phyloP scores from a whole-genome alignment of 2,797 vertebrate species.

The Staurois parvus region DNA sequence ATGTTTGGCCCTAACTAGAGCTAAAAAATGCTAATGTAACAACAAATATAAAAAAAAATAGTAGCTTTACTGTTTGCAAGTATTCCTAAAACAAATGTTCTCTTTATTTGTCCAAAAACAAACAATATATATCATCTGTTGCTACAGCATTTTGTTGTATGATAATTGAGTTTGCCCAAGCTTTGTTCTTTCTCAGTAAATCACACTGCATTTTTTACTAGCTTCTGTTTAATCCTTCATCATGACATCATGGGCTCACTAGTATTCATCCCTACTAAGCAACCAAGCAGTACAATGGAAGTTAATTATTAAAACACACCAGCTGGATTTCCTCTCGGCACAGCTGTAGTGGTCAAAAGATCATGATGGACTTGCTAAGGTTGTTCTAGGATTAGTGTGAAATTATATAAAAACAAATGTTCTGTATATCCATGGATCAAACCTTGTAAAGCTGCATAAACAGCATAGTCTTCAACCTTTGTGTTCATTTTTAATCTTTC shows the following conservation, averaged over 20 bases:
- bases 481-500: not conserved
- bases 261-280: slow-evolving; percentile 20
- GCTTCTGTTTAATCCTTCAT: slow-evolving; percentile 39
- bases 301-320: slow-evolving; percentile 46
- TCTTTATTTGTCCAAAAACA: not conserved
- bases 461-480: not conserved
- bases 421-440: not conserved
- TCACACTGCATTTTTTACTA: slow-evolving; percentile 29
- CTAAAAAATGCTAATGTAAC: not conserved
- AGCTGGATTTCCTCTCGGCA: slow-evolving; percentile 31
- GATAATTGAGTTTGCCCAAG: slow-evolving; percentile 2
- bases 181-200: slow-evolving; percentile 4
- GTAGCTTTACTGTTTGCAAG: not conserved
- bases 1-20: not conserved
- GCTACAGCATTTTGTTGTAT: slow-evolving; percentile 9
- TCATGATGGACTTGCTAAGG: not conserved
- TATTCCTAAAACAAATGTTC: slow-evolving; percentile 10
- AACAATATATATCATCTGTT: slow-evolving; percentile 35
- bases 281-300: not conserved
- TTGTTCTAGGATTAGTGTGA: slow-evolving; percentile 15
- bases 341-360: slow-evolving; percentile 27
- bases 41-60: not conserved
- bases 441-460: not conserved
- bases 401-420: not conserved
- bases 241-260: slow-evolving; percentile 34